These are phyloP conservation scores for Aricia agestis DNA, from an alignment of 1,140 invertebrate species.

Conservation along the genomic window DNA sequence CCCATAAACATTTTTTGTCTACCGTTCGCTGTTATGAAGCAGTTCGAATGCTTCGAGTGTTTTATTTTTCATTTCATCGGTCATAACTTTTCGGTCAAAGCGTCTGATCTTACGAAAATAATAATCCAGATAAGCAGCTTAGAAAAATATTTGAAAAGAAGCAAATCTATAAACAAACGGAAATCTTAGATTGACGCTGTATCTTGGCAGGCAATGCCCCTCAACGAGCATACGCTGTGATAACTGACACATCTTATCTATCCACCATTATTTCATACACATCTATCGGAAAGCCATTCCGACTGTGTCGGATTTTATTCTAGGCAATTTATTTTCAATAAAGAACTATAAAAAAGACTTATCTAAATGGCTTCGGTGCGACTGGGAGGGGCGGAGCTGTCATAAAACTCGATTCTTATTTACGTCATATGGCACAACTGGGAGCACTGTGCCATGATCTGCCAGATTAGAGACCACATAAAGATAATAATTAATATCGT, in stretches of 20 bases:
- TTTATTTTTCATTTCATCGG: neutral
- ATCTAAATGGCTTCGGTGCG: conserved; percentile 68
- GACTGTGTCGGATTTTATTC: conserved; percentile 72
- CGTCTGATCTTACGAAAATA: neutral
- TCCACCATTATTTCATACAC: conserved; percentile 70
- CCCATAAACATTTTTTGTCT: conserved; percentile 50
- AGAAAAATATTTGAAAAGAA: neutral
- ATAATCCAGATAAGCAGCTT: neutral
- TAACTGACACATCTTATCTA: conserved; percentile 67
- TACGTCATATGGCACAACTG: conserved; percentile 53
- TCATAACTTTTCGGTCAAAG: neutral
- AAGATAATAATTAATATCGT: conserved; percentile 2
- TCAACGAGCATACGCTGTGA: conserved; percentile 50
- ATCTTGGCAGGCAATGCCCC: conserved; percentile 17
- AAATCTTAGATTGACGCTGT: neutral
- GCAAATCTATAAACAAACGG: conserved; percentile 1
- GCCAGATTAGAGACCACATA: conserved; percentile 1
- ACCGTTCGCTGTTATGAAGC: conserved; percentile 32
- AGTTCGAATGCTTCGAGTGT: neutral
- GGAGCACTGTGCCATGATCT: conserved; percentile 40
- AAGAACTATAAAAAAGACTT: conserved; percentile 76
- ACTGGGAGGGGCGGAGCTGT: conserved; percentile 59
- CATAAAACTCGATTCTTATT: conserved; percentile 68
- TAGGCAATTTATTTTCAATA: conserved; percentile 76
- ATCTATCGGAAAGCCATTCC: conserved; percentile 73